Evolutionary conservation across 2,888 invertebrate genomes (phyloP).

Genomic region (Prenolepis imparis): DNA sequence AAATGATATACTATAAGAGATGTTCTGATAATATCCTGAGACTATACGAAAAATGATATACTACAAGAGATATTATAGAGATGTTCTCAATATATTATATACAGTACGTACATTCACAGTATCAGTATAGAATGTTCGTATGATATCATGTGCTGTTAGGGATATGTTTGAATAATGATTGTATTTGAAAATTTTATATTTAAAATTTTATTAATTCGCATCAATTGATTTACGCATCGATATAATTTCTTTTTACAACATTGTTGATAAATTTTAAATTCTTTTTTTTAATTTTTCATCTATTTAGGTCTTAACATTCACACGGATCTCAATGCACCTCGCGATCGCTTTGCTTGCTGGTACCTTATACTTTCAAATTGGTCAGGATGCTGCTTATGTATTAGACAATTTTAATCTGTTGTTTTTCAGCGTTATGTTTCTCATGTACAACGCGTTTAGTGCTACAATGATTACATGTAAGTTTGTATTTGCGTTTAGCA

Average conservation of each 20-base stretch:
- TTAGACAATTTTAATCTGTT: conserved; percentile 95
- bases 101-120: too few species aligned
- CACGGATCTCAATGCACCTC: conserved; percentile 93
- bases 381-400: conserved; percentile 94
- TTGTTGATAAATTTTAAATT: neutral
- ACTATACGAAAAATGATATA: too few species aligned
- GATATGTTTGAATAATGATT: neutral
- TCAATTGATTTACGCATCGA: neutral
- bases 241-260: conserved; percentile 3
- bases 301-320: conserved; percentile 90
- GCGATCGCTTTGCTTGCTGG: conserved; percentile 94
- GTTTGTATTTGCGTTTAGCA: conserved; percentile 83
- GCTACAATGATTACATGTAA: conserved; percentile 96
- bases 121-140: too few species aligned
- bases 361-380: conserved; percentile 93
- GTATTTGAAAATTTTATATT: neutral
- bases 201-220: neutral
- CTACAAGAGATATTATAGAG: too few species aligned
- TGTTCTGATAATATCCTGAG: too few species aligned
- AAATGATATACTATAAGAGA: too few species aligned
- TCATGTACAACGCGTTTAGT: conserved; percentile 98
- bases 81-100: too few species aligned
- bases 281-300: neutral
- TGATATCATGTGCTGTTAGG: too few species aligned
- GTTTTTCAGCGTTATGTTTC: conserved; percentile 96